These are phyloP conservation scores for Anguilla pacifica DNA, from an alignment of 2,797 vertebrate genomes.

Conservation along the genomic window DNA sequence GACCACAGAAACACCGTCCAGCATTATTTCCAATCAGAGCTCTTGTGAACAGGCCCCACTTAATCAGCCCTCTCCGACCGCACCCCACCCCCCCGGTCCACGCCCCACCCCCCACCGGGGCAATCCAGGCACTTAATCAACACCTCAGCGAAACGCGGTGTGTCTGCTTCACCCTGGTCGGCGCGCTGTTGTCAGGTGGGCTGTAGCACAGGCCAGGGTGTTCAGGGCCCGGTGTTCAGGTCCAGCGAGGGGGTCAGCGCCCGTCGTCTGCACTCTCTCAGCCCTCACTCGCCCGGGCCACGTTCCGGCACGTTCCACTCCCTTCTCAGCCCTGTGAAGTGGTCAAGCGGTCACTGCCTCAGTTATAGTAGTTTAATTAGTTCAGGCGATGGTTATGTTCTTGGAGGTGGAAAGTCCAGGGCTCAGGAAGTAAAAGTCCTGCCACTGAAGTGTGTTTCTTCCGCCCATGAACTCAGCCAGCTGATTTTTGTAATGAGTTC, in stretches of 20 bases:
- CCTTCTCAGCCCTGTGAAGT: neutral
- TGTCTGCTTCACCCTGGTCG: neutral
- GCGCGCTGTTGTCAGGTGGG: neutral
- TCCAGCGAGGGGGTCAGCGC: neutral
- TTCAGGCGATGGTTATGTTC: neutral
- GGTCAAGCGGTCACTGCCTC: neutral
- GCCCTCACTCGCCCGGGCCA: neutral
- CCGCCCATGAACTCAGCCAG: too few species aligned
- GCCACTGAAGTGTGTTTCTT: too few species aligned
- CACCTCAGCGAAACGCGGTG: slow-evolving; percentile 52
- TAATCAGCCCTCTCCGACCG: slow-evolving; percentile 65
- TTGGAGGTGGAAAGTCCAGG: neutral
- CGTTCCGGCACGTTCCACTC: neutral
- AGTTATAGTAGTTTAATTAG: neutral
- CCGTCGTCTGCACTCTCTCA: neutral
- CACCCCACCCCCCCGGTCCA: slow-evolving; percentile 44
- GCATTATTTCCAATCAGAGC: slow-evolving; percentile 68
- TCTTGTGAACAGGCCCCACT: slow-evolving; percentile 59
- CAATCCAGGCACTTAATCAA: slow-evolving; percentile 61
- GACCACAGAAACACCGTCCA: slow-evolving; percentile 56
- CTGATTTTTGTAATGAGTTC: too few species aligned
- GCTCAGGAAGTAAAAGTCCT: too few species aligned
- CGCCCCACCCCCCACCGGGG: neutral
- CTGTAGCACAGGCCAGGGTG: neutral
- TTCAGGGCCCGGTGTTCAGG: neutral